These are phyloP conservation scores for Naja naja DNA, from an alignment of 2,113 vertebrate species.

Conservation along the genomic window DNA sequence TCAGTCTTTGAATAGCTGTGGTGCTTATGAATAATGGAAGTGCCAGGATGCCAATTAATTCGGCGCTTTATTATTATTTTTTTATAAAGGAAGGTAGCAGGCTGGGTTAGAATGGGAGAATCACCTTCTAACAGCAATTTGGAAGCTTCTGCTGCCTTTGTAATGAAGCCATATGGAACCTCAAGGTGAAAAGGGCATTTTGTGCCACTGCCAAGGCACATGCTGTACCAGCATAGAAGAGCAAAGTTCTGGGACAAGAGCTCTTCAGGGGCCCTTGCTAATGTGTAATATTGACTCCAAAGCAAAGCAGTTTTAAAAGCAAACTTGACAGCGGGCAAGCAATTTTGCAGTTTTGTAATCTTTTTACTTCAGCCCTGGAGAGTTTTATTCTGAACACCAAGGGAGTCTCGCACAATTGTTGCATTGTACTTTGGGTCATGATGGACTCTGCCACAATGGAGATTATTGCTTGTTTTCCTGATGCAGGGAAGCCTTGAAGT, in stretches of 20 bases:
- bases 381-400: neutral
- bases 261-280: neutral
- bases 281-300: neutral
- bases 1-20: neutral
- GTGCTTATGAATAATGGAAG: neutral
- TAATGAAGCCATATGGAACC: neutral
- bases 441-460: neutral
- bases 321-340: neutral
- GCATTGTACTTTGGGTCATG: fast-evolving
- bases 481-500: neutral
- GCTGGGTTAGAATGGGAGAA: neutral
- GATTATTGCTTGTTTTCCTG: neutral
- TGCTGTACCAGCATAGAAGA: slow-evolving; percentile 22
- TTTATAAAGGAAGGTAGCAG: neutral
- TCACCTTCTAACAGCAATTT: neutral
- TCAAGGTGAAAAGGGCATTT: neutral
- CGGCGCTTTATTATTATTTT: neutral
- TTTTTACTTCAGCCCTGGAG: neutral
- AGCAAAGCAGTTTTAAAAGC: neutral
- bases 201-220: slow-evolving; percentile 42
- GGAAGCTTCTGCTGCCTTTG: neutral
- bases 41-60: neutral
- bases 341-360: neutral
- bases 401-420: neutral
- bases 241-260: slow-evolving; percentile 3